Conservation (phyloP, 2,888 invertebrate genomes). For the Cephus rjabovi region DNA sequence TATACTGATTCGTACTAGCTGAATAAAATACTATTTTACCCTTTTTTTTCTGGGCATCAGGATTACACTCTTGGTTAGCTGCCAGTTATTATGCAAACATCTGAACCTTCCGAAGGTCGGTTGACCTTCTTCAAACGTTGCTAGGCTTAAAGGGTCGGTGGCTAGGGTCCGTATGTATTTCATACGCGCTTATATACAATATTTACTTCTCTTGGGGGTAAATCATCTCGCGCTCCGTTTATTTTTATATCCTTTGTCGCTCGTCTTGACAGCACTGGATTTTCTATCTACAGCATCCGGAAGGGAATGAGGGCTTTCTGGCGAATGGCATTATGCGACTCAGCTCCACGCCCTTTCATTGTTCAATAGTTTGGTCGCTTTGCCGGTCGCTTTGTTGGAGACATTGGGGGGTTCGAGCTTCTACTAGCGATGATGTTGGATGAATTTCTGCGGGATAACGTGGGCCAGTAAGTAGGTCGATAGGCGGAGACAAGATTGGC, state of each 20-base stretch:
- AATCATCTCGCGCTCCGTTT: background rate
- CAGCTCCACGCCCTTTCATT: slow-evolving; percentile 54
- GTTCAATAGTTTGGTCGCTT: slow-evolving; percentile 46
- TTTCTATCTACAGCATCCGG: background rate
- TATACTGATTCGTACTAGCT: no score
- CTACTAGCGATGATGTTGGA: slow-evolving; percentile 18
- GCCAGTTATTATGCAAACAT: background rate
- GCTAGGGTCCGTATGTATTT: background rate
- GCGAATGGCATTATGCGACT: background rate
- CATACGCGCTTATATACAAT: background rate
- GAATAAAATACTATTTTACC: no score
- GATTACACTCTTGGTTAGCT: background rate
- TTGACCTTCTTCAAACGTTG: background rate
- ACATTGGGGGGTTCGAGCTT: slow-evolving; percentile 15
- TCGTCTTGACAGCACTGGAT: background rate
- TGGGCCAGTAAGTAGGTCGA: slow-evolving; percentile 45
- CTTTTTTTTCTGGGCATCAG: no score
- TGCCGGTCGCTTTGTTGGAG: slow-evolving; percentile 23
- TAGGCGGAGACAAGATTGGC: slow-evolving; percentile 48
- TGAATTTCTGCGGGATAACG: slow-evolving; percentile 44
- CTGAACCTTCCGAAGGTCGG: background rate
- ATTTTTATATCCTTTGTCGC: background rate
- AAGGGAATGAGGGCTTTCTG: background rate
- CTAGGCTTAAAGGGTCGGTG: background rate
- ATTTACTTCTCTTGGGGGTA: background rate